phyloP scores from a whole-genome alignment of 2,113 vertebrate genomes.

The Pica pica region DNA sequence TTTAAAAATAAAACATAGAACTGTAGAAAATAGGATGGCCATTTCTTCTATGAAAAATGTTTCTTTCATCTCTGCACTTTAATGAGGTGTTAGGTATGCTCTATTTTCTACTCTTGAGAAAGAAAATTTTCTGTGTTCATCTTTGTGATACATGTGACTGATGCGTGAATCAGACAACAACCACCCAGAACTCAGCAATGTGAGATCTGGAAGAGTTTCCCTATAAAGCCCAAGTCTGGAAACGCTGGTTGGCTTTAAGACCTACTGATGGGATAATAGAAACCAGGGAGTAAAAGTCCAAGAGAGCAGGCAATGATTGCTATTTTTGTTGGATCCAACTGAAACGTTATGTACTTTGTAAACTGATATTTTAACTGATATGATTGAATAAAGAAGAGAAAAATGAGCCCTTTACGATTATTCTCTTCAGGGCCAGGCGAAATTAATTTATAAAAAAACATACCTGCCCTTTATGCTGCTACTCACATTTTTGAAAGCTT shows the following conservation, averaged over 20 bases:
- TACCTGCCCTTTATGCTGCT: background rate
- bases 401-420: background rate
- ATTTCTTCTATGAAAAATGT: background rate
- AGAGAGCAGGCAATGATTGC: background rate
- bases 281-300: background rate
- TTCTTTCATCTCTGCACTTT: background rate
- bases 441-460: slow-evolving; percentile 26
- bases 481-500: background rate
- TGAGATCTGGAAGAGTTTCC: background rate
- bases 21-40: background rate
- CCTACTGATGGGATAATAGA: background rate
- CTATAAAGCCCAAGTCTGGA: background rate
- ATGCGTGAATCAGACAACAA: background rate
- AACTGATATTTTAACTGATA: background rate
- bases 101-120: background rate
- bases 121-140: background rate
- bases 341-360: background rate
- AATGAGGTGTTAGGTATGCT: background rate
- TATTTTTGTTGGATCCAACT: background rate
- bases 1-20: background rate
- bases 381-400: background rate
- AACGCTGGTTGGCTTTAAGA: background rate
- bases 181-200: background rate
- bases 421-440: background rate
- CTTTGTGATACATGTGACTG: background rate